phyloP scores from a whole-genome alignment of 2,888 invertebrate species.

The Pseudanteris insignis region DNA sequence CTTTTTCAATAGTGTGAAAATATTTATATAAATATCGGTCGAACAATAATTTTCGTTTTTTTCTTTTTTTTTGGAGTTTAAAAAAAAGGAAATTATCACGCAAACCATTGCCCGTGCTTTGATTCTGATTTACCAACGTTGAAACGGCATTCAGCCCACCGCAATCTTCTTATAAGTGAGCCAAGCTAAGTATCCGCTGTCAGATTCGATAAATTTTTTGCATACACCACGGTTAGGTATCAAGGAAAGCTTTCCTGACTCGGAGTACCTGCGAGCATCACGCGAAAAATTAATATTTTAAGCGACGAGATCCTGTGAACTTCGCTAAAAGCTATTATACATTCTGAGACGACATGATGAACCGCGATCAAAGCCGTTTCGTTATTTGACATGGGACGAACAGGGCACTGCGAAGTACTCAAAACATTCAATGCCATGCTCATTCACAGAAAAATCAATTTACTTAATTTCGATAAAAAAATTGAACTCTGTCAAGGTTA shows the following conservation, averaged over 20 bases:
- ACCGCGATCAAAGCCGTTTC: no score
- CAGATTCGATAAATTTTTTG: conserved; percentile 17
- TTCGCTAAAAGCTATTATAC: conserved; percentile 6
- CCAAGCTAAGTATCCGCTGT: conserved; percentile 17
- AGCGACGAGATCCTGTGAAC: not conserved
- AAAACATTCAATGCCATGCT: no score
- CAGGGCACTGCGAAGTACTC: not conserved
- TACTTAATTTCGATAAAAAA: no score
- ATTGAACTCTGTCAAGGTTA: no score
- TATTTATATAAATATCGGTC: no score
- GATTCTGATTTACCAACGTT: conserved; percentile 29
- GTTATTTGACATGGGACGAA: no score
- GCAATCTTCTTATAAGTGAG: conserved; percentile 33
- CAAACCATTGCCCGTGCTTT: conserved; percentile 20
- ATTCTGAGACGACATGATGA: no score
- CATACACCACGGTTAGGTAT: conserved; percentile 3
- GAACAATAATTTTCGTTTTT: no score
- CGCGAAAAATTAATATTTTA: conserved; percentile 9
- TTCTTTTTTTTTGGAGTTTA: conserved; percentile 26
- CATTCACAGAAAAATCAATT: no score
- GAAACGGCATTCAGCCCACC: conserved; percentile 20
- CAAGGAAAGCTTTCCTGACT: conserved; percentile 3
- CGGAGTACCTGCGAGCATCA: conserved; percentile 1
- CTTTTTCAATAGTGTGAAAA: no score
- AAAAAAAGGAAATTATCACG: conserved; percentile 16